phyloP scores from a whole-genome alignment of 2,113 vertebrate genomes.

The Podocnemis expansa region DNA sequence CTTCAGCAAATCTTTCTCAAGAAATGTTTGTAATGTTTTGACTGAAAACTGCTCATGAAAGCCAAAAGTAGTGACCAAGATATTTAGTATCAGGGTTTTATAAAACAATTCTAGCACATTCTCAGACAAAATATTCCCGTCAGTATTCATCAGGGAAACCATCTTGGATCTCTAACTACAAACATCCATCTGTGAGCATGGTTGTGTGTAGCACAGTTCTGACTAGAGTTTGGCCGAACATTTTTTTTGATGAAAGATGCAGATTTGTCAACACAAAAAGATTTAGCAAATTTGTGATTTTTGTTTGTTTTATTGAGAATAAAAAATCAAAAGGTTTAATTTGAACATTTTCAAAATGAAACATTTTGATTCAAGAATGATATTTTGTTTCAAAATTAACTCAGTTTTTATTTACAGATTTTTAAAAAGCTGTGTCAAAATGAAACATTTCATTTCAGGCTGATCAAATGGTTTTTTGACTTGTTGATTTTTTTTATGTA shows the following conservation, averaged over 20 bases:
- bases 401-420: neutral
- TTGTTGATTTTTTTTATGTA: too few relatives aligned
- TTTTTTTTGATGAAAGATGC: neutral
- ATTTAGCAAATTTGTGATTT: neutral
- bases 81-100: neutral
- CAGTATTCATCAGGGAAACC: neutral
- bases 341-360: neutral
- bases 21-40: neutral
- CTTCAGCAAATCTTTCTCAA: neutral
- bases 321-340: neutral
- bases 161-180: neutral
- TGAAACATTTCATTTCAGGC: neutral
- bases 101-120: neutral
- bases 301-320: neutral
- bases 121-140: neutral
- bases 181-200: neutral
- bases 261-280: neutral
- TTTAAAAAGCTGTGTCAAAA: neutral
- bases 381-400: neutral
- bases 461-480: neutral
- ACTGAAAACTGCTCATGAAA: neutral
- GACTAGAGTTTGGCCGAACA: neutral
- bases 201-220: neutral
- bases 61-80: neutral
- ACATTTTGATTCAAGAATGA: neutral